Evolutionary conservation across 2,888 invertebrate species (phyloP).

Genomic region (Blera fallax): DNA sequence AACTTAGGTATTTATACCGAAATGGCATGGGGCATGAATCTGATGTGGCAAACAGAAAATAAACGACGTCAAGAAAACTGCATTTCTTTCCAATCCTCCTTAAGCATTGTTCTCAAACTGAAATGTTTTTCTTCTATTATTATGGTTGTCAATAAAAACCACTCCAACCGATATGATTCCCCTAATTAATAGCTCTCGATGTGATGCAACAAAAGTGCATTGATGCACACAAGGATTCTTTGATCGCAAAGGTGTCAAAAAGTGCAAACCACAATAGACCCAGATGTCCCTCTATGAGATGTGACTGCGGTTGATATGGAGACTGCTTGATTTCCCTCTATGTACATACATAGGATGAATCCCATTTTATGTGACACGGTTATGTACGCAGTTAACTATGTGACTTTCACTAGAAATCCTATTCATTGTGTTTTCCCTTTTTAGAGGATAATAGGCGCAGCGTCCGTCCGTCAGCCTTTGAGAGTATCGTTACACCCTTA

Average conservation of each 20-base stretch:
- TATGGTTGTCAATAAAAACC: conserved; percentile 70
- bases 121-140: conserved; percentile 66
- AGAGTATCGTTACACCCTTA: conserved; percentile 71
- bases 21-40: background rate
- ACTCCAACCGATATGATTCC: conserved; percentile 70
- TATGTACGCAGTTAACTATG: conserved; percentile 49
- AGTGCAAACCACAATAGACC: conserved; percentile 71
- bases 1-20: background rate
- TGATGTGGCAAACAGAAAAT: background rate
- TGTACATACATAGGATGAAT: conserved; percentile 13
- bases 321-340: conserved; percentile 32
- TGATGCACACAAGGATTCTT: conserved; percentile 50
- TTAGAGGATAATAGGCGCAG: conserved; percentile 69
- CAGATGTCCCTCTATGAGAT: conserved; percentile 61
- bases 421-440: conserved; percentile 59
- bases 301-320: conserved; percentile 48
- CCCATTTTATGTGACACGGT: conserved; percentile 21
- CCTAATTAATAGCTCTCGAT: conserved; percentile 69
- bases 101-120: conserved; percentile 48
- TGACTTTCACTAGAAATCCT: conserved; percentile 50
- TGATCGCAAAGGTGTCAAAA: conserved; percentile 69
- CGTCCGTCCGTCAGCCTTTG: conserved; percentile 56
- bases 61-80: conserved; percentile 20
- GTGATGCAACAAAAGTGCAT: conserved; percentile 71
- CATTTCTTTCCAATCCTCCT: conserved; percentile 28